Evolutionary conservation across 2,888 invertebrate species (phyloP), one percentile per base, ranked within the genome.

Genomic region (Ashinkailepas kermadecensis): DNA sequence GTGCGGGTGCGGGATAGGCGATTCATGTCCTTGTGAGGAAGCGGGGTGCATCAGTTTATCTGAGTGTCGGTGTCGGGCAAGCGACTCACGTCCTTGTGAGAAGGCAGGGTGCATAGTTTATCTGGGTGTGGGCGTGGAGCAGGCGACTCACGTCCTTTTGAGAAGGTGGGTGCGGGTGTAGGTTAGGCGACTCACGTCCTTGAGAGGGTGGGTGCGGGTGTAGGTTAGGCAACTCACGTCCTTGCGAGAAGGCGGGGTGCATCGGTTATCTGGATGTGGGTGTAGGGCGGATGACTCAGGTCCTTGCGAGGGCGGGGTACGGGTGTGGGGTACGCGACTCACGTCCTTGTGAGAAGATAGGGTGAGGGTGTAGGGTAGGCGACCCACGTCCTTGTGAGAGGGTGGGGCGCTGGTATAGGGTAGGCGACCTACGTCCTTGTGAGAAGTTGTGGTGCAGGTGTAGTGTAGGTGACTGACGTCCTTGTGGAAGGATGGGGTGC

Each of bases 331-430:
- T 56, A 70, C 62, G 74, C 82, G 85, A 97, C 97, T 97, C 96
- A 98, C 97, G 97, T 94, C 96, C 97, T 90, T 23, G 95, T 96
- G 93, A 97, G 94, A 91, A 97, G 97, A 94, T 97, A 97, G 95
- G 97, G 95, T 91, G 97, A n/a, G n/a, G n/a, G n/a, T n/a, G n/a
- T n/a, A n/a, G n/a, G n/a, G n/a, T n/a, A n/a, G n/a, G n/a, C n/a
- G n/a, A n/a, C n/a, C n/a, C n/a, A n/a, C n/a, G 59, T 13, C 13
- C 59, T 13, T 12, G 59, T 62, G 59, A 62, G 59, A 62, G 13
- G 59, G 59, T n/a, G n/a, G n/a, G 59, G 59, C 18, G 59, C 58
- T n/a, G n/a, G n/a, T n/a, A n/a, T n/a, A n/a, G n/a, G n/a, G n/a
- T n/a, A n/a, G n/a, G n/a, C n/a, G n/a, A n/a, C n/a, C n/a, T n/a